Conservation (phyloP, 1,140 invertebrate species). For the Amyelois transitella region DNA sequence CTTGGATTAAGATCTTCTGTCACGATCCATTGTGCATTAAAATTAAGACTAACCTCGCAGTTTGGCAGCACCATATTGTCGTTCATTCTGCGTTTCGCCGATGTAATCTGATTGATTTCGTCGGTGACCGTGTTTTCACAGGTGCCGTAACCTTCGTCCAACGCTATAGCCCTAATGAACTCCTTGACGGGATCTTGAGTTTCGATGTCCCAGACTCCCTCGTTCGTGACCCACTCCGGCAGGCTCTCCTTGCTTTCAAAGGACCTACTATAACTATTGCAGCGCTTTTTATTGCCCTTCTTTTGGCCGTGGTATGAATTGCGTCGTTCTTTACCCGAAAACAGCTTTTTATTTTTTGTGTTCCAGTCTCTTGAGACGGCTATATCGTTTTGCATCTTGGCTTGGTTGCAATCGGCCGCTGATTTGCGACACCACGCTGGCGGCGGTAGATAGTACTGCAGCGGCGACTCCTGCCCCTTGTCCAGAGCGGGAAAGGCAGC, state of each 20-base stretch:
- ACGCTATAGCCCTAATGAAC: constrained; percentile 62
- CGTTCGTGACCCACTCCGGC: constrained; percentile 71
- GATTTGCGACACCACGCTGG: constrained; percentile 64
- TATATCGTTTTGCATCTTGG: constrained; percentile 64
- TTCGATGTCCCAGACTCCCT: constrained; percentile 71
- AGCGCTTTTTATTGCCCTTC: constrained; percentile 54
- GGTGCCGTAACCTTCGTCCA: constrained; percentile 71
- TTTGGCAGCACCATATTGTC: constrained; percentile 56
- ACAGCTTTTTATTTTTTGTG: constrained; percentile 52
- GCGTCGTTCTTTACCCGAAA: constrained; percentile 54
- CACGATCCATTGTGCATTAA: constrained; percentile 56
- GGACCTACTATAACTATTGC: constrained; percentile 61
- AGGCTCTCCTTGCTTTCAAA: constrained; percentile 62
- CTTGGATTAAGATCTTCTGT: constrained; percentile 46
- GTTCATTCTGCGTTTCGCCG: constrained; percentile 36
- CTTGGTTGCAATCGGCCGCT: constrained; percentile 29
- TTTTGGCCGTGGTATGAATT: constrained; percentile 65
- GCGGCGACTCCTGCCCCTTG: constrained; percentile 62
- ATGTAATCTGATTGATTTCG: constrained; percentile 47
- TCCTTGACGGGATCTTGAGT: constrained; percentile 68
- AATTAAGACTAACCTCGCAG: constrained; percentile 53
- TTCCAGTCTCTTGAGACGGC: constrained; percentile 62
- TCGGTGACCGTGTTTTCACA: constrained; percentile 70
- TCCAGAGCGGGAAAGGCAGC: constrained; percentile 73
- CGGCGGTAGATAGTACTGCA: constrained; percentile 62